A percentile compares a stretch with the other conserved stretches of the same genome.
Evolutionary conservation across 1,140 invertebrate genomes (phyloP).

Genomic region (Apis laboriosa): DNA sequence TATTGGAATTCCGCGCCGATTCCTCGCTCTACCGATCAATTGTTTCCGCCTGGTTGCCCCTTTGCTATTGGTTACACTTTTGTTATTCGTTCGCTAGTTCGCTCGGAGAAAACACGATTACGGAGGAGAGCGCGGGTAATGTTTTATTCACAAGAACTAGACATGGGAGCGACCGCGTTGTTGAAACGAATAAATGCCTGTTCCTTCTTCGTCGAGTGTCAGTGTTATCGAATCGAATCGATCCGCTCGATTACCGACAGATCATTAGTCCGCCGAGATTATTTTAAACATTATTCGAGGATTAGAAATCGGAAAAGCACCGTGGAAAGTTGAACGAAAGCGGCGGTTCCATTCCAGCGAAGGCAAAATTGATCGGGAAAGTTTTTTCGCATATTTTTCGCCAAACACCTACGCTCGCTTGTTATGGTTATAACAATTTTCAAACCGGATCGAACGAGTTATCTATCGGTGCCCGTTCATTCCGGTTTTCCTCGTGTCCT

Average conservation of each 20-base stretch:
- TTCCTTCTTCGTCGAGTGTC: not conserved
- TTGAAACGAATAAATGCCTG: not conserved
- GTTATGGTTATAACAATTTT: not conserved
- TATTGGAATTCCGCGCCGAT: constrained; percentile 7
- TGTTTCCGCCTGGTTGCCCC: constrained; percentile 26
- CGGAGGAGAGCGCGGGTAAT: constrained; percentile 2
- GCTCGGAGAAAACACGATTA: constrained; percentile 10
- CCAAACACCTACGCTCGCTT: constrained; percentile 3
- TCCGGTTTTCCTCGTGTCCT: not conserved
- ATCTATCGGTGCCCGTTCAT: too few species aligned
- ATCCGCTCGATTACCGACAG: too few species aligned
- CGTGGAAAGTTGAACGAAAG: too few species aligned
- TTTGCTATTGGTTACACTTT: constrained; percentile 9
- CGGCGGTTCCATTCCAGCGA: too few species aligned
- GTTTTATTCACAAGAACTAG: constrained; percentile 26
- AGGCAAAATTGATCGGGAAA: not conserved
- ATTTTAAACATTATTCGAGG: too few species aligned
- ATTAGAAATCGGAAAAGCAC: too few species aligned
- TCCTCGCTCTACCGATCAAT: constrained; percentile 14
- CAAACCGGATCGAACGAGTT: not conserved
- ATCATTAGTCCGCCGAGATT: too few species aligned
- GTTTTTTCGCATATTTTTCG: constrained; percentile 1
- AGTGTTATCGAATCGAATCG: not conserved
- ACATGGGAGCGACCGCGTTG: not conserved
- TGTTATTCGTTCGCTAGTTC: not conserved